Evolutionary conservation across 2,888 invertebrate species (phyloP).

Genomic region (Drosophila anceps): DNA sequence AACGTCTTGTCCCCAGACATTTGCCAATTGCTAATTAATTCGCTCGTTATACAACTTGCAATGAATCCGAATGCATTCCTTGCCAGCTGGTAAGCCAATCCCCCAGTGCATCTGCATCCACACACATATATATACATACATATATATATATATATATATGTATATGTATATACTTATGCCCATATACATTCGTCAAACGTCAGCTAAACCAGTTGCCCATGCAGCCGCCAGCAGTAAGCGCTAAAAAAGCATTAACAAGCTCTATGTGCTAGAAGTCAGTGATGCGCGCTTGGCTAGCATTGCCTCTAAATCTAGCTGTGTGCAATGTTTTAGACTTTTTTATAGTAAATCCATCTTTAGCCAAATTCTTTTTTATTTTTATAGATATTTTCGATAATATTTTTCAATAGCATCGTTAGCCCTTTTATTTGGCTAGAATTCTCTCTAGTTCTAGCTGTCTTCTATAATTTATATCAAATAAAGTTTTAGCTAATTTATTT

Average conservation of each 20-base stretch:
- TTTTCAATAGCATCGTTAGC: too few species aligned
- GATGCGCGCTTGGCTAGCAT: background rate
- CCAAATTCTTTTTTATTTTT: background rate
- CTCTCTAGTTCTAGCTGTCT: background rate
- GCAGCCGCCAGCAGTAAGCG: slow-evolving; percentile 32
- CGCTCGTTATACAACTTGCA: slow-evolving; percentile 48
- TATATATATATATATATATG: slow-evolving; percentile 2
- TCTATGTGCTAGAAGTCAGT: background rate
- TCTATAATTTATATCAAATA: background rate
- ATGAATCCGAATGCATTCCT: slow-evolving; percentile 59
- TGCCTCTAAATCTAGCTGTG: background rate
- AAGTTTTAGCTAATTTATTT: background rate
- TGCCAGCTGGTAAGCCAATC: slow-evolving; percentile 59
- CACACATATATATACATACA: slow-evolving; percentile 4
- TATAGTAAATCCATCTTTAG: background rate
- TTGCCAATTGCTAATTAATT: slow-evolving; percentile 58
- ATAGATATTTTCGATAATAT: too few species aligned
- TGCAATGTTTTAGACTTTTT: background rate
- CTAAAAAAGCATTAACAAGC: slow-evolving; percentile 15
- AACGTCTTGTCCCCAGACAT: slow-evolving; percentile 37
- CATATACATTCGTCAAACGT: slow-evolving; percentile 18
- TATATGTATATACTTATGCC: background rate
- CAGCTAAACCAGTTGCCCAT: slow-evolving; percentile 59
- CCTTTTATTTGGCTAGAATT: background rate
- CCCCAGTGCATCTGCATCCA: slow-evolving; percentile 67